These are phyloP conservation scores for Oncorhynchus keta DNA, from an alignment of 2,113 vertebrate species.

Conservation along the genomic window DNA sequence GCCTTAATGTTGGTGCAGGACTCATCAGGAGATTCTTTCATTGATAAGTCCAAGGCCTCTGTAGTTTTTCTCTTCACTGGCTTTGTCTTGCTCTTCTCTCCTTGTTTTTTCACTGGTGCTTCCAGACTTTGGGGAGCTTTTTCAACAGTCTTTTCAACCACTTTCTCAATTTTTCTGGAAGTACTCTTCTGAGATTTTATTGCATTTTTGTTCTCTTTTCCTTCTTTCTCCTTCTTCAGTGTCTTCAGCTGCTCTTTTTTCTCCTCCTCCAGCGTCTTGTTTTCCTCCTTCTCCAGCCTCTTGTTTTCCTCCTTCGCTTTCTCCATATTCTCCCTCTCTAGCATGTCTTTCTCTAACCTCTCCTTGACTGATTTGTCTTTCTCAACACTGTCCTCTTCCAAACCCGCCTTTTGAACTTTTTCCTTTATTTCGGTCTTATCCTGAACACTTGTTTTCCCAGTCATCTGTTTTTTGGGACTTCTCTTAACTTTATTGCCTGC, in stretches of 20 bases:
- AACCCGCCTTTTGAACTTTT: conserved; percentile 6
- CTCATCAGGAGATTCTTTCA: conserved; percentile 2
- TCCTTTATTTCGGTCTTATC: conserved; percentile 23
- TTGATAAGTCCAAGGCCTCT: conserved; percentile 47
- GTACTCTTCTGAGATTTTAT: conserved; percentile 25
- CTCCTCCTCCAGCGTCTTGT: conserved; percentile 11
- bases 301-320: conserved; percentile 13
- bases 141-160: neutral
- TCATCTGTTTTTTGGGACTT: conserved; percentile 39
- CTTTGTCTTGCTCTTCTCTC: conserved; percentile 38
- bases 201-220: conserved; percentile 9
- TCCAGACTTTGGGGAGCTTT: conserved; percentile 36
- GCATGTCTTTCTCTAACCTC: conserved; percentile 4
- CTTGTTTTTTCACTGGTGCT: neutral
- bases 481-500: too few relatives aligned
- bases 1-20: conserved; percentile 31
- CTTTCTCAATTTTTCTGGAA: conserved; percentile 35
- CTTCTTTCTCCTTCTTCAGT: conserved; percentile 13
- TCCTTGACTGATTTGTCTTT: conserved; percentile 19
- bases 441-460: conserved; percentile 23
- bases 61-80: conserved; percentile 58
- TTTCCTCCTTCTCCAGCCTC: conserved; percentile 9
- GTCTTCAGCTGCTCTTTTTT: conserved; percentile 8
- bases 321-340: neutral
- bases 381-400: conserved; percentile 7